phyloP scores from a whole-genome alignment of 1,140 invertebrate genomes.

The Drosophila jambulina region DNA sequence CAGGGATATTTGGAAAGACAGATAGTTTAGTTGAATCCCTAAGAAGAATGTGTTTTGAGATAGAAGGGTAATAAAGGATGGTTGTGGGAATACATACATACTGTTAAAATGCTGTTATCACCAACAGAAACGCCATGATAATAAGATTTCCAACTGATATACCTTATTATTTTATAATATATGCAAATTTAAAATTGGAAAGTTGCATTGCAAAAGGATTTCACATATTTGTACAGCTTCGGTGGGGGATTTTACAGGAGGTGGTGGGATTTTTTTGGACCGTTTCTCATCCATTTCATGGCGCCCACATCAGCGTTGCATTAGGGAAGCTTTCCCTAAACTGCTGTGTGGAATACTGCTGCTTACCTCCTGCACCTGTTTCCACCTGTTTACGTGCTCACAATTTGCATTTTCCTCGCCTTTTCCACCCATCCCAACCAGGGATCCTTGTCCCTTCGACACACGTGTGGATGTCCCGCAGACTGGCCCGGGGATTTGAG shows the following conservation, averaged over 20 bases:
- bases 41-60: neutral
- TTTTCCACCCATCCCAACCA: neutral
- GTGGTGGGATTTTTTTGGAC: neutral
- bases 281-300: constrained; percentile 20
- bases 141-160: neutral
- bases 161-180: neutral
- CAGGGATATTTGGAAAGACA: neutral
- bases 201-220: neutral
- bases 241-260: neutral
- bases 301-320: constrained; percentile 11
- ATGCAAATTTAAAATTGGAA: neutral
- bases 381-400: constrained; percentile 66
- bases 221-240: neutral
- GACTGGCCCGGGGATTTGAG: constrained; percentile 41
- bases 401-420: constrained; percentile 58
- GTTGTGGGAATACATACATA: neutral
- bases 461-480: constrained; percentile 35
- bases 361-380: constrained; percentile 28
- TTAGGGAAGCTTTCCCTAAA: constrained; percentile 37
- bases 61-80: neutral
- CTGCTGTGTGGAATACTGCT: constrained; percentile 12
- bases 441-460: neutral
- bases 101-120: neutral
- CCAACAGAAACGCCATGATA: neutral
- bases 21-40: neutral